Conservation (phyloP, 2,113 vertebrate species). For the Neolamprologus fasciatus region DNA sequence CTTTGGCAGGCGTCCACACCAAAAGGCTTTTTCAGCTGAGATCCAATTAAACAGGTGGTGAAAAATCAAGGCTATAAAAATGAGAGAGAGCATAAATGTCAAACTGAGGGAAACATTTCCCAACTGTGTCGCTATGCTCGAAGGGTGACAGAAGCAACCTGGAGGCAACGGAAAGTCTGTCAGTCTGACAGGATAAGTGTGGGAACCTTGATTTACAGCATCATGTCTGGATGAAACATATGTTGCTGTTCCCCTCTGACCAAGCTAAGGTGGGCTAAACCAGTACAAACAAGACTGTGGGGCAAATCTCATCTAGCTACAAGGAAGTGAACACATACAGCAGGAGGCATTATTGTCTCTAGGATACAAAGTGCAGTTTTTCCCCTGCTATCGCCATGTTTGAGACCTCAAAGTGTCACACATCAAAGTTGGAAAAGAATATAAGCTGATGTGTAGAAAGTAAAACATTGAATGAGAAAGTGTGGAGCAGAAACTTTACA, state of each 20-base stretch:
- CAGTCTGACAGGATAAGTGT: conserved; percentile 13
- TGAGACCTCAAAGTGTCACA: not conserved
- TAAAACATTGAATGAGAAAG: not conserved
- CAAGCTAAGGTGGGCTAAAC: not conserved
- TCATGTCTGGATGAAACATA: not conserved
- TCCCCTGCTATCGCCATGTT: not conserved
- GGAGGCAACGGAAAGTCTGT: not conserved
- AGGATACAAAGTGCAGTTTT: not conserved
- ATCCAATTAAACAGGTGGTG: conserved; percentile 9
- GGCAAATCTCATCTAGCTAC: not conserved
- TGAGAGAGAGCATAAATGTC: not conserved
- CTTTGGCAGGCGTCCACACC: not conserved
- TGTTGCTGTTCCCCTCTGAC: not conserved
- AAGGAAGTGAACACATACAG: not conserved
- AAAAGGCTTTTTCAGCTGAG: not conserved
- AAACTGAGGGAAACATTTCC: conserved; percentile 21
- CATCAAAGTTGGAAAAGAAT: not conserved
- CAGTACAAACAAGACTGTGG: not conserved
- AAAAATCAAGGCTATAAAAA: conserved; percentile 36
- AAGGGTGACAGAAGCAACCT: conserved; percentile 16
- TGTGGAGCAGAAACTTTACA: not conserved
- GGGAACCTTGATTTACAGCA: not conserved
- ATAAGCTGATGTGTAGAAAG: not conserved
- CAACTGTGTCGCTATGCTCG: not conserved
- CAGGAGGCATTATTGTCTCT: not conserved